Evolutionary conservation across 2,888 invertebrate species (phyloP), one percentile per base, ranked within the genome.

Genomic region (Melolontha melolontha): DNA sequence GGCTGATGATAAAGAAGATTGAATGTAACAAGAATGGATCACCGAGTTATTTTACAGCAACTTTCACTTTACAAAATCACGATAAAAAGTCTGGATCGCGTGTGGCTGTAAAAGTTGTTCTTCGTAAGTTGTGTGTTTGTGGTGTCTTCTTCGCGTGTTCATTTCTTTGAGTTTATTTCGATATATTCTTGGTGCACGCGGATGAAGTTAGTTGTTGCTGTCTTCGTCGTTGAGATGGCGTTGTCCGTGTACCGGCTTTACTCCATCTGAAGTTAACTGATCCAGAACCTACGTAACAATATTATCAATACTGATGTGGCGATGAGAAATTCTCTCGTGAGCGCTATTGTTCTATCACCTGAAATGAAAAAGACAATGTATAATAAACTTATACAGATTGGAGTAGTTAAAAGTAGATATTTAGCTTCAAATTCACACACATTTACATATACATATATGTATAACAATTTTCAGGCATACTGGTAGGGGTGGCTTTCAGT

Each of bases 251-350:
- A 34, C 10, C 2, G 2, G 4, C 10, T 34, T 34, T 34, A 29
- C 1, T 59, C 47, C 49, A 29, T 29, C 47, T 17, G 41, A 44
- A 64, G 64, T 68, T 68, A 68, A 68, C 68, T 68, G 64, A 64
- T 64, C 68, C 63, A 68, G 2, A 52, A 40, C 55, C 55, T 64
- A 16, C 52, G 54, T 55, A 59, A 14, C 16, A 68, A n/a, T 39
- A 57, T 64, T 55, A 49, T 42, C 64, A 68, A 68, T 64, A 68
- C 68, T 64, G 68, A 44, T 10, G 64, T 64, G 57, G 55, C 29
- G 51, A 64, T 54, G 49, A 68, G 55, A n/a, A 64, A 64, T 55
- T 52, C 44, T 47, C 14, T 67, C 39, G 52, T 40, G 17, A 64
- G 54, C 22, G 27, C 40, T 40, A 54, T 42, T 27, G 54, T 54